These are phyloP conservation scores for Phytoseiulus persimilis DNA, from an alignment of 2,888 invertebrate species.

Conservation along the genomic window DNA sequence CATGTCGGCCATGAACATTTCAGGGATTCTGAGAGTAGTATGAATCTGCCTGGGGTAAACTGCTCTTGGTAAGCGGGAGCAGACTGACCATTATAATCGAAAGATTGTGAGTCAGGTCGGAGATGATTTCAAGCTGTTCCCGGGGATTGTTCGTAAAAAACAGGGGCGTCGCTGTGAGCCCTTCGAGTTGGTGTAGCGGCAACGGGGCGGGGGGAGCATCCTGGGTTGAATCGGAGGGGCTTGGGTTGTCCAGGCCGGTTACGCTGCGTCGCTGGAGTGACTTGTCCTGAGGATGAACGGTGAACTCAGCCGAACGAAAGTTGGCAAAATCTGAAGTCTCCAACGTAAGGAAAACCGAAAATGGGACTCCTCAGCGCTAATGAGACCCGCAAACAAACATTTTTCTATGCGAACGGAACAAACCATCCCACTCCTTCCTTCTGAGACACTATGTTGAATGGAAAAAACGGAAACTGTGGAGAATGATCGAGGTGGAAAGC, in stretches of 20 bases:
- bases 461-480: background rate
- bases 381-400: background rate
- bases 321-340: background rate
- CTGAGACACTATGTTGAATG: too few species aligned
- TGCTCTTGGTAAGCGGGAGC: too few species aligned
- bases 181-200: conserved; percentile 29
- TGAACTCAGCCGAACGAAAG: background rate
- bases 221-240: conserved; percentile 13
- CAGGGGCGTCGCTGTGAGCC: conserved; percentile 18
- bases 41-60: too few species aligned
- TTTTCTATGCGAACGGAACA: background rate
- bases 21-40: background rate
- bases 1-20: background rate
- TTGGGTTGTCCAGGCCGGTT: conserved; percentile 33
- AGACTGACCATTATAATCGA: conserved; percentile 30
- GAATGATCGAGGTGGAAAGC: background rate
- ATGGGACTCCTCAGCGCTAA: background rate
- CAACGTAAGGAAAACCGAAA: background rate
- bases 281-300: conserved; percentile 27
- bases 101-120: conserved; percentile 28
- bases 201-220: conserved; percentile 25
- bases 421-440: background rate
- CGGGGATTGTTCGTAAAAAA: conserved; percentile 27
- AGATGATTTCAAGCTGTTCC: conserved; percentile 27
- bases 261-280: conserved; percentile 39